phyloP scores from a whole-genome alignment of 2,888 invertebrate species.

The Blastobasis adustella region DNA sequence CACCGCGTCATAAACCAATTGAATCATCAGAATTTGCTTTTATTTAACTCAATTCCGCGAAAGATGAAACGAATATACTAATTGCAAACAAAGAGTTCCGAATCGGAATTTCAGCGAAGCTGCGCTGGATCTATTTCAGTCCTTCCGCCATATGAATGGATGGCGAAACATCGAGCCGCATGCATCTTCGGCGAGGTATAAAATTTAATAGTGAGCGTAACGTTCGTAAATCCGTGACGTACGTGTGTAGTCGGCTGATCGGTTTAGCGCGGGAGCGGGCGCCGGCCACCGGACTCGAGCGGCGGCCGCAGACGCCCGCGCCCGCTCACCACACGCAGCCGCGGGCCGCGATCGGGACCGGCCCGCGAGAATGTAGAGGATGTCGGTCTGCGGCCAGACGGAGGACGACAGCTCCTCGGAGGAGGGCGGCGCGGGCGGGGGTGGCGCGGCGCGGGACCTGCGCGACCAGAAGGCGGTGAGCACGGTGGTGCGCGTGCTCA shows the following conservation, averaged over 20 bases:
- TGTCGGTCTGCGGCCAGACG: constrained; percentile 55
- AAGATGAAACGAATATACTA: too few species aligned
- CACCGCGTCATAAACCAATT: too few species aligned
- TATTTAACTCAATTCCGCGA: too few species aligned
- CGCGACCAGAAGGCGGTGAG: constrained; percentile 59
- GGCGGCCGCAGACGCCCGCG: constrained; percentile 5
- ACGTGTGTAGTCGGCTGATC: constrained; percentile 38
- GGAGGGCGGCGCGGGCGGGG: constrained; percentile 25
- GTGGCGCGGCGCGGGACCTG: constrained; percentile 40
- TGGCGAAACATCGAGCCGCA: constrained; percentile 20
- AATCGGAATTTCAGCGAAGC: not conserved
- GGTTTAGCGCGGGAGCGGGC: constrained; percentile 41
- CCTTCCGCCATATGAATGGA: constrained; percentile 32
- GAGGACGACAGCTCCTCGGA: constrained; percentile 49
- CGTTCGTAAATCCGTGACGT: constrained; percentile 57
- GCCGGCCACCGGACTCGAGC: constrained; percentile 8
- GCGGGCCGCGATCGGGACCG: constrained; percentile 6
- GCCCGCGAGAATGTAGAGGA: constrained; percentile 35
- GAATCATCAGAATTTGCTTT: too few species aligned
- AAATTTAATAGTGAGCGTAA: constrained; percentile 35
- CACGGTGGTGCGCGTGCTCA: constrained; percentile 78
- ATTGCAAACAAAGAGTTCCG: too few species aligned
- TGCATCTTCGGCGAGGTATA: constrained; percentile 33
- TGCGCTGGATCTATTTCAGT: constrained; percentile 25
- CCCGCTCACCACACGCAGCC: not conserved